phyloP scores from a whole-genome alignment of 2,888 invertebrate species.

The Crematogaster levior region DNA sequence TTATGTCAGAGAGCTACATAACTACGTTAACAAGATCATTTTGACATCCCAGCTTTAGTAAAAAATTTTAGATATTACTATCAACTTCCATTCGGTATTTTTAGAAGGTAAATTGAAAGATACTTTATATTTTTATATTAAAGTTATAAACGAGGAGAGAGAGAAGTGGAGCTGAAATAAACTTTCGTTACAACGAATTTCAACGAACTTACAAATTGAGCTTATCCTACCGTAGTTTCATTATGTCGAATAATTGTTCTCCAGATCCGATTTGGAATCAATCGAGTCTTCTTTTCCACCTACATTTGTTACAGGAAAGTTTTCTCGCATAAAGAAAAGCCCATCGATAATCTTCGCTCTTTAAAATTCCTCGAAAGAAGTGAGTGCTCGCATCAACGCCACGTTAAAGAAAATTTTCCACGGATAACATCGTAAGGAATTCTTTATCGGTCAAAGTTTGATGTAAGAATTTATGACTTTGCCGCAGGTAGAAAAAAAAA shows the following conservation, averaged over 20 bases:
- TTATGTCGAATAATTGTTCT: conserved; percentile 26
- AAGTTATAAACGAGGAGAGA: background rate
- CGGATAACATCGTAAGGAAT: conserved; percentile 54
- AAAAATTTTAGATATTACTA: background rate
- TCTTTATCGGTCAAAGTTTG: conserved; percentile 54
- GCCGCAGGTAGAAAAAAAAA: conserved; percentile 25
- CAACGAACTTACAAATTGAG: conserved; percentile 12
- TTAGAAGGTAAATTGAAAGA: conserved; percentile 2
- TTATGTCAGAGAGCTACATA: background rate
- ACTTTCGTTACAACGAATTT: conserved; percentile 26
- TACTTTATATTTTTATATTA: background rate
- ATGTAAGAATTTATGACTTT: conserved; percentile 53
- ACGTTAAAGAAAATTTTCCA: conserved; percentile 53
- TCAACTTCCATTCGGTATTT: background rate
- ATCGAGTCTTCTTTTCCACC: conserved; percentile 8
- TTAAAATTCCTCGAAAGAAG: conserved; percentile 51
- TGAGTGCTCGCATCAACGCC: conserved; percentile 50
- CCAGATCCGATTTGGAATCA: conserved; percentile 23
- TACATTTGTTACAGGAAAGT: conserved; percentile 37
- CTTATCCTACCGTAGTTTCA: background rate
- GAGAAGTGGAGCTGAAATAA: conserved; percentile 2
- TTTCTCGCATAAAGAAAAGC: conserved; percentile 42
- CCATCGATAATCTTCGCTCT: conserved; percentile 49
- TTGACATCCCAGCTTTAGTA: conserved; percentile 8
- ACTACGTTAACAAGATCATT: conserved; percentile 24